phyloP scores from a whole-genome alignment of 2,797 vertebrate genomes.

The Paramormyrops hopkinsi region DNA sequence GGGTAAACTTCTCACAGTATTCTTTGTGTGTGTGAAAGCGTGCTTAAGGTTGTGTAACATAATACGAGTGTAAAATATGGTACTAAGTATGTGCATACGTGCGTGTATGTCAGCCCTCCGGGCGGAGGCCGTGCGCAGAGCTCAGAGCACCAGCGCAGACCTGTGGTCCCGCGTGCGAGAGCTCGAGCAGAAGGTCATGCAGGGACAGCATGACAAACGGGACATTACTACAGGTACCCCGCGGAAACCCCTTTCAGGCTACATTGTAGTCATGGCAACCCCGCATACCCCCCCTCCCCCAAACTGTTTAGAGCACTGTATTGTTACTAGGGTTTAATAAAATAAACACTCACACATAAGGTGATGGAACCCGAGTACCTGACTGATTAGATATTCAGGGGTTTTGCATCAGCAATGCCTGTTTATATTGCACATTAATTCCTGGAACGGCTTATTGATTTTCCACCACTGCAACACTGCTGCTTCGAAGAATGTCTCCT shows the following conservation, averaged over 20 bases:
- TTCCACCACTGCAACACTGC: background rate
- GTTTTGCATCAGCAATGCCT: background rate
- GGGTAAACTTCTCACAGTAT: constrained; percentile 49
- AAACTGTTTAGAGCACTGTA: background rate
- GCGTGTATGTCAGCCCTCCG: constrained; percentile 44
- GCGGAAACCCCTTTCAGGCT: background rate
- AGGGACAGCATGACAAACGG: constrained; percentile 52
- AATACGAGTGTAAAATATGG: background rate
- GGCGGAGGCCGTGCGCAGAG: constrained; percentile 42
- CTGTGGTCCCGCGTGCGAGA: constrained; percentile 49
- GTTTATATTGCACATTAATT: background rate
- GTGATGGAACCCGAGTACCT: background rate
- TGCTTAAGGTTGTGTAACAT: background rate
- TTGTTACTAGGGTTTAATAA: background rate
- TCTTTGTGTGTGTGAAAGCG: background rate
- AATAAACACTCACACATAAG: background rate
- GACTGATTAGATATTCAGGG: background rate
- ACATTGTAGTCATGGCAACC: background rate
- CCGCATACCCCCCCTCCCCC: background rate
- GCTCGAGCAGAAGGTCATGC: constrained; percentile 54
- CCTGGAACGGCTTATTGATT: background rate
- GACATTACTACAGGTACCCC: constrained; percentile 45
- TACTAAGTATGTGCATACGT: background rate
- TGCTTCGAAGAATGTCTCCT: background rate
- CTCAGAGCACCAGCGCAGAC: constrained; percentile 46